Base-by-base conservation (phyloP, 2,113 vertebrate species). In the Arothron firmamentum region DNA sequence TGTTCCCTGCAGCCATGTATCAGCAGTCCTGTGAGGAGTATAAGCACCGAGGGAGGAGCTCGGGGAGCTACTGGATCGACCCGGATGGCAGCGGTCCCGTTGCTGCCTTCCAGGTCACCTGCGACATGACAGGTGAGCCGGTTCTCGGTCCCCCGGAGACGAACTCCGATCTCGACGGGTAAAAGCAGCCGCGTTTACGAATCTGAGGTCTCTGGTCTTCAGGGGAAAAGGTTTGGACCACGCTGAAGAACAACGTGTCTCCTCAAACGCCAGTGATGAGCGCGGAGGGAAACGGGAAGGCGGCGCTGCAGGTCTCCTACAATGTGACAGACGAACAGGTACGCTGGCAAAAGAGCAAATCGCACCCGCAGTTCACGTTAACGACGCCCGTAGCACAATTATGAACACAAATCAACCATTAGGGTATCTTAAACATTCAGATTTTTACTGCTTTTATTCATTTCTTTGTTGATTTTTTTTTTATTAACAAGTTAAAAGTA, bases 11-110 rank as follows among this genome's bases (percentile, higher is more conserved):
- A 99, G 97, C 96, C 9, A 86, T 95, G 85, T 92, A 95, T 31
- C 93, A 97, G 70, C 95, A 96, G 56, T 99, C 96, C 3, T 99
- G 97, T 74, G 97, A 98, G 88, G 97, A 96, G 8, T 98, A 98
- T 67, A 94, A 95, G 65, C 93, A 97, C 70, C 89, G 93, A 51
- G 95, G 96, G 16, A 93, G 91, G 83, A 92, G 86, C 8, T 95
- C 96, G 0, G 94, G 94, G 69, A 90, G 78, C 63, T 98, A 97
- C 84, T 96, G 93, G 94, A 94, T 98, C 52, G 97, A 99, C 88
- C 94, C 95, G 23, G 97, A 99, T 52, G 94, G 96, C 74, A 99
- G 97, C 10, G 95, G 97, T 20, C 57, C 92, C 0, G 74, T 96
- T 46, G 88, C 90, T 63, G 94, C 95, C 51, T 91, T 98, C 87